Base-by-base conservation (phyloP, 2,797 vertebrate species). In the Choloepus didactylus region DNA sequence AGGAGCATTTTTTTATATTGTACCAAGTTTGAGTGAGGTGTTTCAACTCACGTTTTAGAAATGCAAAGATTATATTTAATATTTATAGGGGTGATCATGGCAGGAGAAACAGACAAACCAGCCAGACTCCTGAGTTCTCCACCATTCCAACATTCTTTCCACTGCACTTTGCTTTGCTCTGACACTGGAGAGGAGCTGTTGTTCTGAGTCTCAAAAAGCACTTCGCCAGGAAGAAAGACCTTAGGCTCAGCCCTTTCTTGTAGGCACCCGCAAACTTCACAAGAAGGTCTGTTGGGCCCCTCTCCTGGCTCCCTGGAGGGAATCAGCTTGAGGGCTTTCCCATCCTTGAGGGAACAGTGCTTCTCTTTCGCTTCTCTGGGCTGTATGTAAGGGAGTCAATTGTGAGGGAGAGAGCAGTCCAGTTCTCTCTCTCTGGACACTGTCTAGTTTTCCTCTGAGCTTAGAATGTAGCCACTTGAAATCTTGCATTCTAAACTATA, bases 311-410 rank as follows among this genome's bases (percentile, higher is more conserved):
- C 82, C 12, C 18, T 27, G 21, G 64, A 25, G 31, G 23, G 16
- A 10, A 38, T 44, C 21, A 29, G 9, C 4, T 18, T 44, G 6
- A 23, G 14, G 16, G 27, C 1, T 21, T 15, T 46, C 54, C 66
- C 18, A 11, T 4, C n/a, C 19, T 38, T 25, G 7, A 56, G 16
- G 18, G 23, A 85, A 14, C 3, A 44, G 35, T 2, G 3, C 18
- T 11, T 6, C 8, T 59, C 19, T 81, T 6, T 16, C 21, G 41
- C 31, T 44, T 1, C 14, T 54, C 56, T 27, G 67, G 56, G 56
- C 10, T 54, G 59, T 23, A 38, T 0, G 4, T 3, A 38, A 15
- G 7, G 46, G 9, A 41, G n/a, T 6, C 3, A 0, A 49, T 6
- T 6, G 27, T 9, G 5, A 5, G 21, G 3, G 14, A 46, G 3